Evolutionary conservation across 2,113 vertebrate species (phyloP).

Genomic region (Danionella cerebrum): DNA sequence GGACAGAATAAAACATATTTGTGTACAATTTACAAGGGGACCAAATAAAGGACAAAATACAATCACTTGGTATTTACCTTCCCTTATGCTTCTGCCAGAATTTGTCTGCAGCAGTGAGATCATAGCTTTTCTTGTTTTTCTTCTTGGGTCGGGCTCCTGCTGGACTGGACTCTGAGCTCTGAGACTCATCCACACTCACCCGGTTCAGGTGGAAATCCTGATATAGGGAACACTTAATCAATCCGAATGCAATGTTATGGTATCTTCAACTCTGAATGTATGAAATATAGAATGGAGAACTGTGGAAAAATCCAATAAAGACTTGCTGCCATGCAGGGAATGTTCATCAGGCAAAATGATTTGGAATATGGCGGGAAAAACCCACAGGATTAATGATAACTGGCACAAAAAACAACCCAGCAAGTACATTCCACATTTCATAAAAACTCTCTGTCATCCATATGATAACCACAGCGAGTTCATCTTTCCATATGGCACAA

Average conservation of each 20-base stretch:
- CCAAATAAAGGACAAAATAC: too few species aligned
- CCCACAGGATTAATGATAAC: slow-evolving; percentile 22
- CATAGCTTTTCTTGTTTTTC: slow-evolving; percentile 89
- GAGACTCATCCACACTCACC: slow-evolving; percentile 84
- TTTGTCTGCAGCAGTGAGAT: slow-evolving; percentile 86
- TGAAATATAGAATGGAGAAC: too few species aligned
- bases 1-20: too few species aligned
- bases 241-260: too few species aligned
- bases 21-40: too few species aligned
- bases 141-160: slow-evolving; percentile 93
- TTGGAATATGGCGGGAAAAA: neutral
- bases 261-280: too few species aligned
- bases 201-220: slow-evolving; percentile 95
- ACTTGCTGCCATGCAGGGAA: neutral
- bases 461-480: slow-evolving; percentile 26
- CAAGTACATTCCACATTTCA: slow-evolving; percentile 28
- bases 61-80: slow-evolving; percentile 71
- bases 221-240: too few species aligned
- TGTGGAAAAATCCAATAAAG: neutral
- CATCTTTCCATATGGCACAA: slow-evolving; percentile 22
- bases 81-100: slow-evolving; percentile 99
- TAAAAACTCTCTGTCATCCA: slow-evolving; percentile 23
- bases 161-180: slow-evolving; percentile 73
- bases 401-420: slow-evolving; percentile 14
- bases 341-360: neutral